Evolutionary conservation across 2,113 vertebrate species (phyloP).

Genomic region (Oncorhynchus masou): DNA sequence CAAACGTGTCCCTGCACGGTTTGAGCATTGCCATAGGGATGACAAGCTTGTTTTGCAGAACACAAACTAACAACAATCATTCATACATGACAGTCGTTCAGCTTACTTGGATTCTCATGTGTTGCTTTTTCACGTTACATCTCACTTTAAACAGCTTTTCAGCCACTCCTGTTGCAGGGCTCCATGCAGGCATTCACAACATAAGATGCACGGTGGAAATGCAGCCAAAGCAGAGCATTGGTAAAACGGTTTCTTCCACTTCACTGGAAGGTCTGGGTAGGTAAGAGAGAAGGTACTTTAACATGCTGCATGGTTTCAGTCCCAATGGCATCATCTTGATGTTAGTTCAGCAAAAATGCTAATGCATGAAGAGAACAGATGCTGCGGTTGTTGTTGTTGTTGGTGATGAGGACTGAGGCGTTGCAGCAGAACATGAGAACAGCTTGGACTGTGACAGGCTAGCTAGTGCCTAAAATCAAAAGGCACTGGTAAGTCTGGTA

Average conservation of each 20-base stretch:
- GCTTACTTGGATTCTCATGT: conserved; percentile 27
- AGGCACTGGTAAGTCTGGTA: conserved; percentile 60
- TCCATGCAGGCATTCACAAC: conserved; percentile 60
- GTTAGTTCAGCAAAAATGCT: background rate
- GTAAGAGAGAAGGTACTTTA: background rate
- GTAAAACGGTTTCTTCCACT: background rate
- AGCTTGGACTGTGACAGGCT: conserved; percentile 7
- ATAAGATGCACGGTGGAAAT: conserved; percentile 17
- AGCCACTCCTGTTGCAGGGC: conserved; percentile 4
- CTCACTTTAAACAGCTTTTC: conserved; percentile 28
- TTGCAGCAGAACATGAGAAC: background rate
- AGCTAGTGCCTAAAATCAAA: conserved; percentile 40
- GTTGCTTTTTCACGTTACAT: conserved; percentile 27
- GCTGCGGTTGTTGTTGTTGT: background rate
- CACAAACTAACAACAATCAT: background rate
- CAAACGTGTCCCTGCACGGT: conserved; percentile 47
- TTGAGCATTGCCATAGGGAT: conserved; percentile 17
- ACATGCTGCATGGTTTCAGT: conserved; percentile 35
- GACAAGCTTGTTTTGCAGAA: conserved; percentile 9
- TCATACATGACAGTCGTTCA: conserved; percentile 20
- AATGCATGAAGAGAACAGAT: background rate
- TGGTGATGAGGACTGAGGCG: conserved; percentile 7
- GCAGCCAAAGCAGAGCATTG: background rate
- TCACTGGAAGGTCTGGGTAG: background rate
- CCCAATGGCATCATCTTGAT: background rate